phyloP scores from a whole-genome alignment of 1,140 invertebrate genomes.

The Nasonia giraulti region DNA sequence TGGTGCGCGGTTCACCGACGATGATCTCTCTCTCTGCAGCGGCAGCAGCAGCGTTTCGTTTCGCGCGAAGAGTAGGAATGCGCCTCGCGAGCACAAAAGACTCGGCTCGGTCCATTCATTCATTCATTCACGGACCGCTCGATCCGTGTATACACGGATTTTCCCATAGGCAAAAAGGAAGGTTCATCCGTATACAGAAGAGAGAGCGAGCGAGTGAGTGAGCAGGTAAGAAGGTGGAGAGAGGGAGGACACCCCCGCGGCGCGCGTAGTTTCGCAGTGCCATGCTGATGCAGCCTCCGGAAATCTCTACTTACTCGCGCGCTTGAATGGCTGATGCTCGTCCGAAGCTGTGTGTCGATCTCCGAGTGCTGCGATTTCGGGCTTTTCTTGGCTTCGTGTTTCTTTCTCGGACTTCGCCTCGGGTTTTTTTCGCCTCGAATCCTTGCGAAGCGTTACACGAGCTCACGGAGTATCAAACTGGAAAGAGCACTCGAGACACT shows the following conservation, averaged over 20 bases:
- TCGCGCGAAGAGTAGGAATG: slow-evolving; percentile 39
- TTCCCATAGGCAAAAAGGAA: slow-evolving; percentile 62
- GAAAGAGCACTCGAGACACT: neutral
- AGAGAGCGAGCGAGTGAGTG: neutral
- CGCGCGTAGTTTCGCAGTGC: slow-evolving; percentile 45
- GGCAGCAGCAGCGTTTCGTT: slow-evolving; percentile 4
- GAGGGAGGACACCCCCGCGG: slow-evolving; percentile 55
- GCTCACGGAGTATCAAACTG: neutral
- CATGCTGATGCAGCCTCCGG: slow-evolving; percentile 63
- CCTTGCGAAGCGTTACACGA: no score
- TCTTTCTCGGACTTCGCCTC: slow-evolving; percentile 36
- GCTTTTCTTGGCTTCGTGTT: neutral
- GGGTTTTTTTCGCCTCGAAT: neutral
- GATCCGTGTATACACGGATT: slow-evolving; percentile 64
- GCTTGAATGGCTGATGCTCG: slow-evolving; percentile 63
- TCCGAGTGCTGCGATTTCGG: slow-evolving; percentile 13
- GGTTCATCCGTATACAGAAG: neutral
- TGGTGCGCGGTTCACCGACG: slow-evolving; percentile 33
- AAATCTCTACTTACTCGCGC: slow-evolving; percentile 71
- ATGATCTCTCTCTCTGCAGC: slow-evolving; percentile 28
- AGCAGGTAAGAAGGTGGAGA: slow-evolving; percentile 52
- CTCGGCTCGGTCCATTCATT: slow-evolving; percentile 11
- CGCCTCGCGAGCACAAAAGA: slow-evolving; percentile 5
- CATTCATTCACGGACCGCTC: slow-evolving; percentile 10
- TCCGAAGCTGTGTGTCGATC: slow-evolving; percentile 15